Base-by-base conservation (phyloP, 2,888 invertebrate genomes). In the Julus scanicus region DNA sequence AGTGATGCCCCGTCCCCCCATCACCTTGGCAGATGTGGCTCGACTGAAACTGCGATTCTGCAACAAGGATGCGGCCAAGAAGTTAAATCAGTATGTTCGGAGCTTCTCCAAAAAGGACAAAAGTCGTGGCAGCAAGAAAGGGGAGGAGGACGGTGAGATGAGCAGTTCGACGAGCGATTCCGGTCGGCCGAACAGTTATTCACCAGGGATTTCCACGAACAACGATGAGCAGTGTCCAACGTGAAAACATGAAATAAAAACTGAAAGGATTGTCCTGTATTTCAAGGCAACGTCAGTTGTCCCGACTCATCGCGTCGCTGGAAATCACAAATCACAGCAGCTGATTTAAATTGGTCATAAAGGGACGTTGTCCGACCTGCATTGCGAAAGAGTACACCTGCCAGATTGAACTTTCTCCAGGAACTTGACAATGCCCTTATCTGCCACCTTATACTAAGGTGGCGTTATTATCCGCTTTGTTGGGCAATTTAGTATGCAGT, bases 1-100 rank as follows among this genome's bases (percentile, higher is more conserved):
- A 17, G 89, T 89, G 15, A 90, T 90, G 8, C 90, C 90, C 0
- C 90, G 90, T 53, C 89, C 89, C 15, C 87, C 88, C n/a, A 87
- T 89, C 49, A 71, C 88, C 40, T 53, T 89, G 29, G 87, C 86
- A 0, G 89, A 89, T 53, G 86, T 89, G 15, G 89, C 89, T 5
- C 84, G 85, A 9, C 89, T 89, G 20, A 89, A 89, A 57, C 40
- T 89, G 85, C 29, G 86, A 4, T 83, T 89, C 88, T 86, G 88
- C 13, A 86, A 84, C 5, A 87, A 86, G 39, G 89, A 88, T 17
- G 89, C 89, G 1, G 63, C 89, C 17, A 40, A 83, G 15, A 63
- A 88, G 40, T 84, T 89, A 0, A 83, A 86, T 39, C 63, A 88
- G 1, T 89, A 89, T 39, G 89, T 89, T 3, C 40, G 88, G 40